These are phyloP conservation scores for Pipistrellus pygmaeus DNA, from an alignment of 2,797 vertebrate species.

Conservation along the genomic window DNA sequence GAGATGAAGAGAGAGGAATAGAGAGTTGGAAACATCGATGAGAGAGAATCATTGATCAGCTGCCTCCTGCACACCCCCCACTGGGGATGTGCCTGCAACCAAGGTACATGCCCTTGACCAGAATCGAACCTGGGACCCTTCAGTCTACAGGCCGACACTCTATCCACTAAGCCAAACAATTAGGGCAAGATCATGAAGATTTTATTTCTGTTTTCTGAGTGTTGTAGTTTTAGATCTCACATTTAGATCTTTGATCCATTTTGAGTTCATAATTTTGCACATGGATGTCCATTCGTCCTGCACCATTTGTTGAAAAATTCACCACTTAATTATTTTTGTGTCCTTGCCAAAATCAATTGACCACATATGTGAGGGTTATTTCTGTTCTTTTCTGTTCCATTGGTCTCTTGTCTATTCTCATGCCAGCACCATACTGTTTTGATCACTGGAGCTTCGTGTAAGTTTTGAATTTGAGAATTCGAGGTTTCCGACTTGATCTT, in stretches of 20 bases:
- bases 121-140: no score
- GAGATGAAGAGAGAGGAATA: no score
- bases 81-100: no score
- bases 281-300: not conserved
- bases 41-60: no score
- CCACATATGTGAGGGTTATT: not conserved
- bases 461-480: conserved; percentile 6
- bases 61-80: no score
- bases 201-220: not conserved
- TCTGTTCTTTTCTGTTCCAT: not conserved
- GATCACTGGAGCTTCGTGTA: not conserved
- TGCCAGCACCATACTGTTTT: not conserved
- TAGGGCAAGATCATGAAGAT: not conserved
- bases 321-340: not conserved
- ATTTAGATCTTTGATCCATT: conserved; percentile 3
- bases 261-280: conserved; percentile 5
- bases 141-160: no score
- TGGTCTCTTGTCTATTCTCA: not conserved
- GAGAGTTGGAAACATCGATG: no score
- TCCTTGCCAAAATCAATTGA: not conserved
- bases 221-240: not conserved
- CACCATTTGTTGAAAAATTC: conserved; percentile 33
- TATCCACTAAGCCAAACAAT: no score
- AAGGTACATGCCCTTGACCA: no score
- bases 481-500: not conserved